These are phyloP conservation scores for Amblyjoppa proteus DNA, from an alignment of 2,888 invertebrate genomes.

Conservation along the genomic window DNA sequence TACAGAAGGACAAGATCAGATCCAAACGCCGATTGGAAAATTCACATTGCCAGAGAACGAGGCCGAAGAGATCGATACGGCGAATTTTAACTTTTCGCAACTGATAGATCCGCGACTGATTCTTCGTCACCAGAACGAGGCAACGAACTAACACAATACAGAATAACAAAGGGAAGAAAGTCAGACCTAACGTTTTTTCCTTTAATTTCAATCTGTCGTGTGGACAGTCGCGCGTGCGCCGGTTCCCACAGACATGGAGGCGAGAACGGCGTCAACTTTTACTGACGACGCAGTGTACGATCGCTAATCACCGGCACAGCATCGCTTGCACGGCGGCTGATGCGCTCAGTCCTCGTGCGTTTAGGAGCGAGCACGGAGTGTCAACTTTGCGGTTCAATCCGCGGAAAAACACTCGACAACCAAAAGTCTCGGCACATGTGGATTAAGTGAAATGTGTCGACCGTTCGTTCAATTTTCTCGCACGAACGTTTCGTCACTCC, in stretches of 20 bases:
- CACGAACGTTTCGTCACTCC: neutral
- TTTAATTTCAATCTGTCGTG: slow-evolving; percentile 10
- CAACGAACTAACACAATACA: neutral
- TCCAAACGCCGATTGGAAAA: slow-evolving; percentile 66
- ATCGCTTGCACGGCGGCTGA: neutral
- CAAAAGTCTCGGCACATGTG: neutral
- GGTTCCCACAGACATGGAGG: neutral
- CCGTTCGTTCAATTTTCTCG: neutral
- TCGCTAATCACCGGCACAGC: slow-evolving; percentile 17
- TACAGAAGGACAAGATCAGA: slow-evolving; percentile 62
- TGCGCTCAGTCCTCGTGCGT: neutral
- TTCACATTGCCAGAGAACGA: slow-evolving; percentile 59
- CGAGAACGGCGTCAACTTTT: slow-evolving; percentile 14
- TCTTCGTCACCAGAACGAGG: slow-evolving; percentile 35
- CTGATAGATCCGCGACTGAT: slow-evolving; percentile 69
- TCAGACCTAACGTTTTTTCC: neutral
- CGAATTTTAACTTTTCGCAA: slow-evolving; percentile 58
- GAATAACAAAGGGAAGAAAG: neutral
- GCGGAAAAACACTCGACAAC: neutral
- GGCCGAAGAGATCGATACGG: slow-evolving; percentile 21
- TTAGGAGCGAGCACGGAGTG: neutral
- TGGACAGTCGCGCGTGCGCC: slow-evolving; percentile 5
- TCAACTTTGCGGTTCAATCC: neutral
- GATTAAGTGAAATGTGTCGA: slow-evolving; percentile 3
- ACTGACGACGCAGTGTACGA: slow-evolving; percentile 21